Base-by-base conservation (phyloP, 2,113 vertebrate genomes). In the Neodontobutis hainanensis region DNA sequence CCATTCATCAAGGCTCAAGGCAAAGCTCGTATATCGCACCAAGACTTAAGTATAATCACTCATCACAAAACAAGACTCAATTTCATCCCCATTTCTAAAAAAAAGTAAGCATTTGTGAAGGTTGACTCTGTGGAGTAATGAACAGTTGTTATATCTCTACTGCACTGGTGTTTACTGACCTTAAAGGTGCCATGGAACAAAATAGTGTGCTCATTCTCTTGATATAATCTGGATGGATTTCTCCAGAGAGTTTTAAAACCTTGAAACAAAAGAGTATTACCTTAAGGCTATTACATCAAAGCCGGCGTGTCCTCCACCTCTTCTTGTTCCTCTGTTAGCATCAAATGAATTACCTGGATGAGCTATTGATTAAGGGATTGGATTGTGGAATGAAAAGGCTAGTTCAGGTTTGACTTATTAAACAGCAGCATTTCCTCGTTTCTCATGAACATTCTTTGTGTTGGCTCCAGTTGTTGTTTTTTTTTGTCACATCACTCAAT, bases 331-430 rank as follows among this genome's bases (percentile, higher is more conserved):
- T 55, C 52, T 40, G 38, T 55, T 75, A 58, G 58, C 59, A 66
- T 66, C 43, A 61, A 77, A 71, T 70, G 46, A 68, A 77, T 84
- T 61, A 79, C 47, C 47, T 65, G 40, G 47, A 81, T 62, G 80
- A 60, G 46, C 6, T 72, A 81, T 83, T 46, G 82, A 85, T 88
- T 67, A 32, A 73, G 47, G 40, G 45, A 52, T 44, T 46, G 14
- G 36, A 44, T 71, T 50, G 50, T 61, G 10, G 60, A 77, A 82
- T 80, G 72, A 81, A 73, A 81, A 65, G 45, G n/a, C 36, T 80
- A 70, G 80, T 64, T 69, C 70, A 35, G 6, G 52, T 66, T 68
- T 50, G 55, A 36, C 73, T 74, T 58, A 72, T 65, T 75, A 64
- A 70, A 62, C 7, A 35, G 46, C 48, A 52, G 2, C 58, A 11